These are phyloP conservation scores for Panagrolaimus sp. DNA, from an alignment of 1,140 invertebrate species.

Conservation along the genomic window DNA sequence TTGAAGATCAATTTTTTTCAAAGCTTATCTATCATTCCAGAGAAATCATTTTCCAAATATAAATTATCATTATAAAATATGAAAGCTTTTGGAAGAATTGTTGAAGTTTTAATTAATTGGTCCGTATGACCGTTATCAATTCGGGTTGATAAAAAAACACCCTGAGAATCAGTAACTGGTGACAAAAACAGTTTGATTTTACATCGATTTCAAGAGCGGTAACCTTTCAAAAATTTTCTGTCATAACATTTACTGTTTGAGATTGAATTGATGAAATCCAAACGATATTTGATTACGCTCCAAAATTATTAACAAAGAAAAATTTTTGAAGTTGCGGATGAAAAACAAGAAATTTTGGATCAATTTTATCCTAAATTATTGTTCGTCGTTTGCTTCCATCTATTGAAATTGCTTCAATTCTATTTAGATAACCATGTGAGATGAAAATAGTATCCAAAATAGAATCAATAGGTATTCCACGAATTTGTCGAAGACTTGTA, in stretches of 20 bases:
- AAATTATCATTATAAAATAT: not conserved
- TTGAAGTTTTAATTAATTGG: no score
- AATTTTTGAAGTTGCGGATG: no score
- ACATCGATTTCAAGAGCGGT: not conserved
- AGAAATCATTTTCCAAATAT: not conserved
- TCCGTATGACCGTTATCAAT: no score
- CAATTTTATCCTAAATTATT: not conserved
- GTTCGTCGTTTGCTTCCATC: not conserved
- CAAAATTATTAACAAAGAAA: no score
- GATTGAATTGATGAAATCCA: not conserved
- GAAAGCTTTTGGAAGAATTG: not conserved
- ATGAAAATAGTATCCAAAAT: not conserved
- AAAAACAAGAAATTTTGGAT: no score
- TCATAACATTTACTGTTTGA: not conserved
- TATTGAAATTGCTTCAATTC: not conserved
- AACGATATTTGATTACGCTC: not conserved
- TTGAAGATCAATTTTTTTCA: not conserved
- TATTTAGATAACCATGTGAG: not conserved
- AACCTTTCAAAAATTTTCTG: no score
- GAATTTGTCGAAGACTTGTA: not conserved
- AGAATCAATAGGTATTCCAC: not conserved
- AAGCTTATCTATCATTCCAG: not conserved
- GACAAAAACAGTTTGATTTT: not conserved
- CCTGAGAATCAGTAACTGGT: not conserved
- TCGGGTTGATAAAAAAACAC: no score